phyloP scores from a whole-genome alignment of 2,113 vertebrate species.

The Pachyramphus minor region DNA sequence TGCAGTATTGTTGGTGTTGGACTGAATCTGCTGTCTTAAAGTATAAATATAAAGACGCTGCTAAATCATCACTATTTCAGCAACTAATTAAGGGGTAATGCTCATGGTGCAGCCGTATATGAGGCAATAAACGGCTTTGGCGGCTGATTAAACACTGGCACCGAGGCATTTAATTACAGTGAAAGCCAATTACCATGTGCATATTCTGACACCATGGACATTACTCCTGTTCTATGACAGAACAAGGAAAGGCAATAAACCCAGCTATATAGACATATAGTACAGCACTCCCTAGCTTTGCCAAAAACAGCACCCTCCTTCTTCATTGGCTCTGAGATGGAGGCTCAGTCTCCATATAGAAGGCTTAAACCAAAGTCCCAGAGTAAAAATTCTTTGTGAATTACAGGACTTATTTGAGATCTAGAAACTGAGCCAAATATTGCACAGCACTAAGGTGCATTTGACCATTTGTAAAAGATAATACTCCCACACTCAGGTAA shows the following conservation, averaged over 20 bases:
- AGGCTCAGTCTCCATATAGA: not conserved
- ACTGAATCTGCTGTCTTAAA: conserved; percentile 65
- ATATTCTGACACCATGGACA: not conserved
- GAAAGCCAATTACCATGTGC: conserved; percentile 41
- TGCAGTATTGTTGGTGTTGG: conserved; percentile 56
- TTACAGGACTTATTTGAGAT: not conserved
- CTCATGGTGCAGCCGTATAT: conserved; percentile 60
- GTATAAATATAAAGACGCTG: conserved; percentile 59
- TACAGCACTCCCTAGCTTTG: not conserved
- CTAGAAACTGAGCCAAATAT: not conserved
- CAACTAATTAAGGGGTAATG: conserved; percentile 72
- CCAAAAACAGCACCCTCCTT: not conserved
- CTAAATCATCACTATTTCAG: conserved; percentile 74
- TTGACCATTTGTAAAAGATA: not conserved
- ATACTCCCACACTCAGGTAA: not conserved
- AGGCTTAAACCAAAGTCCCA: not conserved
- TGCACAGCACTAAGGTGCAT: not conserved
- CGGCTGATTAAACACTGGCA: conserved; percentile 64
- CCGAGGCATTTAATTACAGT: conserved; percentile 62
- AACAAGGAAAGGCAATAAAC: not conserved
- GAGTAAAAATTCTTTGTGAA: not conserved
- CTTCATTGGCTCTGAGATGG: not conserved
- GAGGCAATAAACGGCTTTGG: conserved; percentile 71
- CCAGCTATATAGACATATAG: not conserved
- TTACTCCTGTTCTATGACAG: not conserved